phyloP scores from a whole-genome alignment of 2,113 vertebrate genomes.

The Calidris pygmaea region DNA sequence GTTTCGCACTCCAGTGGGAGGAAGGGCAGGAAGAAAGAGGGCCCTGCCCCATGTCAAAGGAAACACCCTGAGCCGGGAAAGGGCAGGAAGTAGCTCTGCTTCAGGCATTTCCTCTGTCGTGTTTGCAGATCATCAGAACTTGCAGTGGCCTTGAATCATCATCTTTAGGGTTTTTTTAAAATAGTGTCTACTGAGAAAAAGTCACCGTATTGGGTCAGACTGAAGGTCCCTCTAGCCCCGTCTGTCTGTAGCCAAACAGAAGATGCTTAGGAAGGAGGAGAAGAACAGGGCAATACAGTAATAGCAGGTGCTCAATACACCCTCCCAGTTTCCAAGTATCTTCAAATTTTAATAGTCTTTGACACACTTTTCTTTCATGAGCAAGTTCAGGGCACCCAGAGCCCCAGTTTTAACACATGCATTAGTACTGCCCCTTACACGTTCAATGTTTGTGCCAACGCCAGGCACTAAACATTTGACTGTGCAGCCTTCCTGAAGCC shows the following conservation, averaged over 20 bases:
- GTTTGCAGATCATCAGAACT: not conserved
- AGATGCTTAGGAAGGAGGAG: not conserved
- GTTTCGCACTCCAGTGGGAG: not conserved
- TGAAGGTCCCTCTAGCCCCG: not conserved
- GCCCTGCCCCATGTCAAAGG: not conserved
- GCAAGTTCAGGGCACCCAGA: not conserved
- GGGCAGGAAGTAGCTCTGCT: constrained; percentile 20
- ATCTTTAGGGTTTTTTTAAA: not conserved
- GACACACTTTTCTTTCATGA: not conserved
- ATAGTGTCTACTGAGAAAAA: not conserved
- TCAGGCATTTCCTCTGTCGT: constrained; percentile 6
- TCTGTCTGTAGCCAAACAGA: not conserved
- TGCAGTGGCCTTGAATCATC: not conserved
- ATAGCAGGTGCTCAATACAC: not conserved
- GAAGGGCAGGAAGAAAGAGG: not conserved
- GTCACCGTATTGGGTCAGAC: not conserved
- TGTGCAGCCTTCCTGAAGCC: not conserved
- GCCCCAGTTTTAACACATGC: not conserved
- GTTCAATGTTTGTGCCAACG: rapidly evolving
- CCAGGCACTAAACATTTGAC: not conserved
- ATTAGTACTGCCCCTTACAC: not conserved
- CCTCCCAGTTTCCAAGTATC: not conserved
- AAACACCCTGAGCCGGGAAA: not conserved
- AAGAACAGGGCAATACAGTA: not conserved
- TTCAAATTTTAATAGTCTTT: not conserved